A percentile compares a stretch with the other conserved stretches of the same genome.
phyloP scores from a whole-genome alignment of 2,113 vertebrate species.

The Petrocephalus microphthalmus region DNA sequence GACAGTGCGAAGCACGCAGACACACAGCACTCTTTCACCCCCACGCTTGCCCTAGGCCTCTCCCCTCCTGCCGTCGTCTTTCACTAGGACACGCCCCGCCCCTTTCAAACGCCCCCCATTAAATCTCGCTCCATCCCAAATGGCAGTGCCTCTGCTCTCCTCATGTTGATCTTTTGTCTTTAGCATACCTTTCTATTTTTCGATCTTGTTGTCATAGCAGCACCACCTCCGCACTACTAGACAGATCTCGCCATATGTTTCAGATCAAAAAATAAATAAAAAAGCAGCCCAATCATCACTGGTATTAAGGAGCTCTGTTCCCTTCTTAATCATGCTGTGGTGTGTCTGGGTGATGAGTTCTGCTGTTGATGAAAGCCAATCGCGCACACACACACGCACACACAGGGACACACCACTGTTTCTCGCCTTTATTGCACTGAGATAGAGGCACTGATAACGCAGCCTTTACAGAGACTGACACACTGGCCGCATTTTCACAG shows the following conservation, averaged over 20 bases:
- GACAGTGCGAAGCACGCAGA: conserved; percentile 19
- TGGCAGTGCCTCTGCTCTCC: not conserved
- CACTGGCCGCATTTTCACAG: conserved; percentile 25
- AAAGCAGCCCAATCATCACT: not conserved
- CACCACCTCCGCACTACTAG: not conserved
- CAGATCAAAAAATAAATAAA: not conserved
- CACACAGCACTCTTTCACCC: conserved; percentile 58
- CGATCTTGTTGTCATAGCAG: not conserved
- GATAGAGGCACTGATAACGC: conserved; percentile 34
- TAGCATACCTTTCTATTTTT: not conserved
- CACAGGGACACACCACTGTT: conserved; percentile 26
- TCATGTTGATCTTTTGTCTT: not conserved
- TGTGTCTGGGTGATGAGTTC: conserved; percentile 18
- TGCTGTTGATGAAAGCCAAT: conserved; percentile 49
- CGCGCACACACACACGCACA: conserved; percentile 31
- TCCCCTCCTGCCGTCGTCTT: conserved; percentile 36
- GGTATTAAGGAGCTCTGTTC: not conserved
- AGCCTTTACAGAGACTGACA: conserved; percentile 23
- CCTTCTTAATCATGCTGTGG: not conserved
- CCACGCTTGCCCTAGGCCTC: not conserved
- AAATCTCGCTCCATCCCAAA: not conserved
- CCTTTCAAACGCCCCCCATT: conserved; percentile 10
- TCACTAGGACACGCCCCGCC: conserved; percentile 42
- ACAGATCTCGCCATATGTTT: not conserved
- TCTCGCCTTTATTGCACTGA: conserved; percentile 42